Evolutionary conservation across 23 tunicate genomes (phyloP), one percentile per base, ranked within the genome.

Genomic region (Styela plicata): DNA sequence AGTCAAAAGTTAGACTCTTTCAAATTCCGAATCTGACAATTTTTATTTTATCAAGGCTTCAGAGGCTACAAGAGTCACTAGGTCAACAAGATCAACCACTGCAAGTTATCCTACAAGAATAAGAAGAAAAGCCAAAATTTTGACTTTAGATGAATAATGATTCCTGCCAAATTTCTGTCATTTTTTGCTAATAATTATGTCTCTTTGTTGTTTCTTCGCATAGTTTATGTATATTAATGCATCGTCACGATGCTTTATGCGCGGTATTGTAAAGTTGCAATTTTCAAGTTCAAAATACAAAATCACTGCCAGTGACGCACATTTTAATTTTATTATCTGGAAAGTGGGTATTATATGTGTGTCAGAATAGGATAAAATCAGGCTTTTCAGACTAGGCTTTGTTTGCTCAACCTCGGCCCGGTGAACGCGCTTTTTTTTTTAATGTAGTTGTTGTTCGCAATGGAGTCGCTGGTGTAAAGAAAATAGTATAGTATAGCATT

Each of bases 11-110:
- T n/a, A n/a, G n/a, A n/a, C n/a, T n/a, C n/a, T n/a, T n/a, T n/a
- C n/a, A n/a, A n/a, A n/a, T n/a, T n/a, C n/a, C n/a, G n/a, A n/a
- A n/a, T n/a, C n/a, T n/a, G n/a, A n/a, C n/a, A n/a, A n/a, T n/a
- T n/a, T n/a, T n/a, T n/a, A n/a, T n/a, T n/a, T 44, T 44, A 5
- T 44, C 57, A 5, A 44, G 57, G 13, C 57, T 44, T 44, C 57
- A 13, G 57, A 44, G 70, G 5, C 70, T 66, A 24, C 70, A 7
- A 66, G 70, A 66, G 70, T 17, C 70, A 66, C 70, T 18, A 66
- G 70, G 18, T 66, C 70, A 27, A 66, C 70, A 24, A 27, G 70
- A 66, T 24, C 29, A 3, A 66, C 30, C 17, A 27, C 70, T 27
- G 70, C 17, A 66, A 66, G 57, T 44, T 44, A 44, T 44, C 57